A percentile compares a stretch with the other conserved stretches of the same genome.
Conservation (phyloP, 2,888 invertebrate species). For the Hemistola chrysoprasaria region DNA sequence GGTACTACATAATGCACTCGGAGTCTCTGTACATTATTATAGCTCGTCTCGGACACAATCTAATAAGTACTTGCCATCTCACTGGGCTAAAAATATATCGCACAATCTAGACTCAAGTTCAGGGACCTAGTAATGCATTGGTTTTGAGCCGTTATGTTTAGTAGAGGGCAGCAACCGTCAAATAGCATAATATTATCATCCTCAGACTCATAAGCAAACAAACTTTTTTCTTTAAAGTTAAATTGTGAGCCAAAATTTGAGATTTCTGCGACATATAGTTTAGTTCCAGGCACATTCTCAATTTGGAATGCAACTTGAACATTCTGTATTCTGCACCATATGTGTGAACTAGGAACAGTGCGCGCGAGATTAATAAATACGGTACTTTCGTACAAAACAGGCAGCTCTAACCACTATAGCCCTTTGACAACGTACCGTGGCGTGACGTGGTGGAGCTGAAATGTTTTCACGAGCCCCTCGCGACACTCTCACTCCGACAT, state of each 20-base stretch:
- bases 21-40: not conserved
- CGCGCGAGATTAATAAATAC: constrained; percentile 54
- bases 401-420: constrained; percentile 36
- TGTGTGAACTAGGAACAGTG: constrained; percentile 24
- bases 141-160: constrained; percentile 49
- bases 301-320: constrained; percentile 10
- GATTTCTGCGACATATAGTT: constrained; percentile 7
- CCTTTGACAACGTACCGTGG: constrained; percentile 41
- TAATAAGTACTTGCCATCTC: constrained; percentile 15
- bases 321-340: constrained; percentile 27
- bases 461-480: constrained; percentile 42
- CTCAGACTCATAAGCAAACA: constrained; percentile 13
- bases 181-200: constrained; percentile 30
- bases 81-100: constrained; percentile 49
- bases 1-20: too few species aligned
- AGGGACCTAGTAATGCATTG: constrained; percentile 52
- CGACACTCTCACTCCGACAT: constrained; percentile 35
- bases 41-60: not conserved
- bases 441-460: constrained; percentile 34
- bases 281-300: constrained; percentile 16
- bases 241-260: not conserved
- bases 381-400: constrained; percentile 37
- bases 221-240: constrained; percentile 12
- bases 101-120: constrained; percentile 57
- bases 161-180: constrained; percentile 38